These are phyloP conservation scores for Augiades crinisus DNA, from an alignment of 2,888 invertebrate genomes.

Conservation along the genomic window DNA sequence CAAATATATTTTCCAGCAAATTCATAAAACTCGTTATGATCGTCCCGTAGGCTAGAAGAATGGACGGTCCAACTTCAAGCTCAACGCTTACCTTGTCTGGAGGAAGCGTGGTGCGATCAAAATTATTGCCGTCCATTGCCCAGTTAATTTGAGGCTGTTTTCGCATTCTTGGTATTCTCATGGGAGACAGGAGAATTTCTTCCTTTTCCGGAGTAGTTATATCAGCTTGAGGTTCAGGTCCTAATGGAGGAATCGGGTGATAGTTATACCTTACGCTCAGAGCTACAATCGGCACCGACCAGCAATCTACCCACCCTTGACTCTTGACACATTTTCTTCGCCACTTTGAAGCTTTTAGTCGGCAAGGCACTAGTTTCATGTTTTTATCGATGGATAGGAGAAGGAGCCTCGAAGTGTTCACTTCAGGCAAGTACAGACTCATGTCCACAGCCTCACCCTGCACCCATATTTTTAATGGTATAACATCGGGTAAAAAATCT, in stretches of 20 bases:
- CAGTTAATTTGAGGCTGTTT: slow-evolving; percentile 87
- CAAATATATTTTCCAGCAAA: slow-evolving; percentile 98
- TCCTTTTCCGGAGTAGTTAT: slow-evolving; percentile 97
- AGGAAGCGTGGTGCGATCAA: slow-evolving; percentile 92
- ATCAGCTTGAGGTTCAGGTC: slow-evolving; percentile 94
- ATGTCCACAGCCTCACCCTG: slow-evolving; percentile 97
- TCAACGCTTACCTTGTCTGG: slow-evolving; percentile 96
- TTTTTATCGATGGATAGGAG: slow-evolving; percentile 93
- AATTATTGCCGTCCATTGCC: slow-evolving; percentile 86
- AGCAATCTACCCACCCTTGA: slow-evolving; percentile 96
- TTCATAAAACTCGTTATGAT: slow-evolving; percentile 94
- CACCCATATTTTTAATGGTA: slow-evolving; percentile 95
- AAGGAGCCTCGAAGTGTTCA: slow-evolving; percentile 92
- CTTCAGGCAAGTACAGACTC: slow-evolving; percentile 94
- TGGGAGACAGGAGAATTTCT: slow-evolving; percentile 94
- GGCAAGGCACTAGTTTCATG: slow-evolving; percentile 89
- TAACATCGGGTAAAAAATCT: slow-evolving; percentile 95
- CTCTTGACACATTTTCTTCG: slow-evolving; percentile 87
- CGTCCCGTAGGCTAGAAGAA: slow-evolving; percentile 94
- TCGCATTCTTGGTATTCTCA: slow-evolving; percentile 91
- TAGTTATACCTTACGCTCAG: slow-evolving; percentile 95
- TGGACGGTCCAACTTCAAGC: slow-evolving; percentile 96
- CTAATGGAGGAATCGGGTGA: slow-evolving; percentile 94
- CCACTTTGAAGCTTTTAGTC: slow-evolving; percentile 85
- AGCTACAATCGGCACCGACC: slow-evolving; percentile 97